Evolutionary conservation across 2,888 invertebrate genomes (phyloP), one percentile per base, ranked within the genome.

Genomic region (Lochmaea crataegi): DNA sequence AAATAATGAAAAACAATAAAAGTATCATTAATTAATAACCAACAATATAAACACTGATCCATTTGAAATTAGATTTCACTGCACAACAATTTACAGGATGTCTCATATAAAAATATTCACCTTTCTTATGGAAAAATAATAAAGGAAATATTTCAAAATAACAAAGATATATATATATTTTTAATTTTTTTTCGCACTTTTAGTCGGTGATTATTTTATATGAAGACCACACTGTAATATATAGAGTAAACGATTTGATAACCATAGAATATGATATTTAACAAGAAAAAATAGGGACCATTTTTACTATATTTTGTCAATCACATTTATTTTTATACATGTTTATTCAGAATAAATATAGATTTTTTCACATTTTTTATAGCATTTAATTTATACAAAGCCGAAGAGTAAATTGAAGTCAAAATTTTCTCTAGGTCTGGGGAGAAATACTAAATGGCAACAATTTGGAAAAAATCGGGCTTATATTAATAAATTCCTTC

Each of bases 1-100:
- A 73, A 72, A 73, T 69, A 72, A 73, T 71, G 68, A 67, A 58
- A 67, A 70, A 60, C 53, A 48, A 42, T 41, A 22, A 73, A 75
- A 71, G 63, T 73, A 18, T 68, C 42, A 75, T 71, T 71, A 75
- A 57, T 58, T 58, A 69, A 65, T 68, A 45, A 32, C 18, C 41
- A 57, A 68, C 26, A 38, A 38, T 38, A 42, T 63, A 42, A 63
- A 63, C 42, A 63, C 11, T 63, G 42, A 42, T 42, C 16, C 11
- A 63, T 63, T 41, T 18, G 12, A 63, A 63, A 63, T 42, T n/a
- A 63, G 42, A 63, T 63, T 42, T 42, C 12, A 42, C 18, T 32
- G n/a, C 14, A 32, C 38, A 60, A 60, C 38, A 32, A 53, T 53
- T 16, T 53, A 53, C 16, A 53, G 53, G 18, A 53, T 53, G 18